phyloP scores from a whole-genome alignment of 2,113 vertebrate genomes.

The Melierax canorus region DNA sequence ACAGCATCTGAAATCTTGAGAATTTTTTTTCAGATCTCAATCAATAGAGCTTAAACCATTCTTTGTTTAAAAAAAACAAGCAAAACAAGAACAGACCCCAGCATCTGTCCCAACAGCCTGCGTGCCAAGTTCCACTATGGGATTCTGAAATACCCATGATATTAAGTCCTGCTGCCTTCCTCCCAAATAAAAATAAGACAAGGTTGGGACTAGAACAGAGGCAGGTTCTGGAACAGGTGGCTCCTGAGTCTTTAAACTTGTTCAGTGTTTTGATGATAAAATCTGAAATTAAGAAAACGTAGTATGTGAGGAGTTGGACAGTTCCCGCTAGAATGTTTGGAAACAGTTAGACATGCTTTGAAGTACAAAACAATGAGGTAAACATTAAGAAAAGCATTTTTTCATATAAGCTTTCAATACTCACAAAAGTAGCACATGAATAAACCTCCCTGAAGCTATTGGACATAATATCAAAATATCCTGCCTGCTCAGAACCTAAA shows the following conservation, averaged over 20 bases:
- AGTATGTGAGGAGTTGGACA: neutral
- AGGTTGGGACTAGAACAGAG: neutral
- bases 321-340: neutral
- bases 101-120: neutral
- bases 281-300: neutral
- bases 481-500: neutral
- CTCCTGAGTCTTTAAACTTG: neutral
- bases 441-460: slow-evolving; percentile 18
- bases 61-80: neutral
- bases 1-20: neutral
- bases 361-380: slow-evolving; percentile 12
- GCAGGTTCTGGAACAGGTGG: neutral
- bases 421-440: neutral
- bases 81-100: neutral
- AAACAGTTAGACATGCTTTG: slow-evolving; percentile 19
- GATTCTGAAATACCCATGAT: neutral
- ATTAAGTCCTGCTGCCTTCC: neutral
- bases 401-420: neutral
- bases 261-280: neutral
- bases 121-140: neutral
- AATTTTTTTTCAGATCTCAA: neutral
- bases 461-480: neutral
- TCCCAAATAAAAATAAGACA: neutral
- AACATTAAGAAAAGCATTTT: neutral
- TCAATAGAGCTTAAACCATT: neutral